Conservation (phyloP, 2,888 invertebrate species). For the Parascotia fuliginaria region DNA sequence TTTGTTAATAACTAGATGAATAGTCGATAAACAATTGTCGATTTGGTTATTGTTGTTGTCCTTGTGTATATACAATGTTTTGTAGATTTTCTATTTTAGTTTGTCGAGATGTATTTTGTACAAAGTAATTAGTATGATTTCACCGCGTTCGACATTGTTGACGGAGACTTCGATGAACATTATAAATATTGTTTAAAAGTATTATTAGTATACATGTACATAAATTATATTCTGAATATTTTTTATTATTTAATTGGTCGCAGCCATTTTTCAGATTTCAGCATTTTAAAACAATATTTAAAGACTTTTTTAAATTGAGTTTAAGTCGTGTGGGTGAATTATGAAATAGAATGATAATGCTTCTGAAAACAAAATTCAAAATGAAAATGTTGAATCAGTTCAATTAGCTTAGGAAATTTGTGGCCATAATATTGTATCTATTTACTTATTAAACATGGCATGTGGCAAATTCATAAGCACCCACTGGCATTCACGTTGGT, state of each 20-base stretch:
- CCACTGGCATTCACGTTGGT: constrained; percentile 21
- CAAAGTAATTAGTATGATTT: constrained; percentile 78
- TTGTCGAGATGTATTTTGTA: constrained; percentile 78
- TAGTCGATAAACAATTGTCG: constrained; percentile 61
- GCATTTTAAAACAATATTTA: constrained; percentile 26
- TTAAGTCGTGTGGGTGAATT: constrained; percentile 48
- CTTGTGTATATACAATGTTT: constrained; percentile 79
- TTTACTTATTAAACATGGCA: constrained; percentile 8
- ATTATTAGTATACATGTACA: constrained; percentile 83
- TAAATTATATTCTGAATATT: constrained; percentile 77
- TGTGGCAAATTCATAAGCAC: constrained; percentile 19
- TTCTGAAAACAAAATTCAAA: constrained; percentile 13
- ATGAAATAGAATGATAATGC: constrained; percentile 21
- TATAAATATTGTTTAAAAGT: constrained; percentile 85
- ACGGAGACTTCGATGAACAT: constrained; percentile 62
- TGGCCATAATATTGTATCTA: constrained; percentile 21
- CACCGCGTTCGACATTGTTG: constrained; percentile 64
- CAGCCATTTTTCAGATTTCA: constrained; percentile 42
- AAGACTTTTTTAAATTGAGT: constrained; percentile 42
- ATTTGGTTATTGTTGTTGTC: constrained; percentile 79
- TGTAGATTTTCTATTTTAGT: constrained; percentile 83
- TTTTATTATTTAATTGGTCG: constrained; percentile 61
- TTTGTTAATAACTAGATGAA: constrained; percentile 60
- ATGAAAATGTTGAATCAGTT: constrained; percentile 7
- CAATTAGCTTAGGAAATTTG: constrained; percentile 11